phyloP scores from a whole-genome alignment of 2,113 vertebrate species.

The Alexandromys fortis region DNA sequence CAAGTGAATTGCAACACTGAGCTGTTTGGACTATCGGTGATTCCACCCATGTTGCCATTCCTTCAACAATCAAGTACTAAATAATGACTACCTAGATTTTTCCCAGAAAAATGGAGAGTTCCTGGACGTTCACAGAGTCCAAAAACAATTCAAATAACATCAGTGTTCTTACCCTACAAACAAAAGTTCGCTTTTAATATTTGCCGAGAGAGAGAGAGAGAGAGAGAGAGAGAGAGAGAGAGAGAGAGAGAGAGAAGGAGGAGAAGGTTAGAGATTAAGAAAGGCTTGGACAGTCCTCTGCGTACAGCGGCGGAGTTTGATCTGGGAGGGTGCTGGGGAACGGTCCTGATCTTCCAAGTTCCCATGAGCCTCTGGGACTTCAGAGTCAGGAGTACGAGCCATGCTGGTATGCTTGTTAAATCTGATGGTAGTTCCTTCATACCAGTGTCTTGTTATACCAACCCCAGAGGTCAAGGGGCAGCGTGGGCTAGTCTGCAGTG shows the following conservation, averaged over 20 bases:
- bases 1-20: slow-evolving; percentile 42
- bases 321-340: background rate
- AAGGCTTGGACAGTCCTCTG: background rate
- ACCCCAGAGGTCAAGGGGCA: background rate
- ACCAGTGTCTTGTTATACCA: background rate
- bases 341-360: background rate
- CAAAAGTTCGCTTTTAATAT: background rate
- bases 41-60: background rate
- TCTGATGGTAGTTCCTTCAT: background rate
- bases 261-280: background rate
- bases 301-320: background rate
- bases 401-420: background rate
- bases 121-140: slow-evolving; percentile 13
- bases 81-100: background rate
- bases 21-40: slow-evolving; percentile 26
- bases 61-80: background rate
- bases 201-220: background rate
- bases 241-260: background rate
- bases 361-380: background rate
- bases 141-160: slow-evolving; percentile 8
- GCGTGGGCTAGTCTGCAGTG: background rate
- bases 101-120: slow-evolving; percentile 33
- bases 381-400: background rate
- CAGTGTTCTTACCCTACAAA: slow-evolving; percentile 10
- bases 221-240: background rate